Conservation (phyloP, 2,113 vertebrate genomes). For the Pithys albifrons region DNA sequence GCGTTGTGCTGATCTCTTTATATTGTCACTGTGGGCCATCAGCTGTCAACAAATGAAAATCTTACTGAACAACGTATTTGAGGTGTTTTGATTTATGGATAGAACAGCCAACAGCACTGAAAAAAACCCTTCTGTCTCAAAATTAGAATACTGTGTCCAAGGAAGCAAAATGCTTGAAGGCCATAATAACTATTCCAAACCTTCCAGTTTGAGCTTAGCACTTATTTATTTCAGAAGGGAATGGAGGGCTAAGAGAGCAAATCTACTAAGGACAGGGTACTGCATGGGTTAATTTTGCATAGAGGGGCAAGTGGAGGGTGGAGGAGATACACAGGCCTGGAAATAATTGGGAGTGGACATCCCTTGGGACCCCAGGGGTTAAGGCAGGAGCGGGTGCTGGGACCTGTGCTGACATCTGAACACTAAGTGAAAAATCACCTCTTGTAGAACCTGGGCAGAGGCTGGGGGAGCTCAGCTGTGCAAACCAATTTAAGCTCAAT, state of each 20-base stretch:
- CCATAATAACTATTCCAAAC: conserved; percentile 2
- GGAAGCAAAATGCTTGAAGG: background rate
- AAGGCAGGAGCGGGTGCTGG: background rate
- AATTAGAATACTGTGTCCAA: conserved; percentile 1
- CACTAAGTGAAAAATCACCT: conserved; percentile 34
- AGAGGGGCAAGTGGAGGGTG: background rate
- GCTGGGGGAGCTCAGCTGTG: background rate
- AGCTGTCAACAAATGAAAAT: background rate
- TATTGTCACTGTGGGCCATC: background rate
- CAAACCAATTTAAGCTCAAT: background rate
- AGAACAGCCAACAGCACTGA: background rate
- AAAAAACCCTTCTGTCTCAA: background rate
- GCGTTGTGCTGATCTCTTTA: background rate
- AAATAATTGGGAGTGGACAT: accelerated
- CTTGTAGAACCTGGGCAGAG: background rate
- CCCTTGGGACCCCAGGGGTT: background rate
- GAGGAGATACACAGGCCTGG: background rate
- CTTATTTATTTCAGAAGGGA: background rate
- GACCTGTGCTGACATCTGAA: background rate
- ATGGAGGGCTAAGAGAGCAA: background rate
- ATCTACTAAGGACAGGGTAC: background rate
- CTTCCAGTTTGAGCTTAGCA: background rate
- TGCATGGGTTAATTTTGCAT: background rate
- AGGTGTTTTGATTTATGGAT: background rate
- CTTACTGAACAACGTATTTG: background rate